These are phyloP conservation scores for Lycorma delicatula DNA, from an alignment of 1,140 invertebrate genomes.

Conservation along the genomic window DNA sequence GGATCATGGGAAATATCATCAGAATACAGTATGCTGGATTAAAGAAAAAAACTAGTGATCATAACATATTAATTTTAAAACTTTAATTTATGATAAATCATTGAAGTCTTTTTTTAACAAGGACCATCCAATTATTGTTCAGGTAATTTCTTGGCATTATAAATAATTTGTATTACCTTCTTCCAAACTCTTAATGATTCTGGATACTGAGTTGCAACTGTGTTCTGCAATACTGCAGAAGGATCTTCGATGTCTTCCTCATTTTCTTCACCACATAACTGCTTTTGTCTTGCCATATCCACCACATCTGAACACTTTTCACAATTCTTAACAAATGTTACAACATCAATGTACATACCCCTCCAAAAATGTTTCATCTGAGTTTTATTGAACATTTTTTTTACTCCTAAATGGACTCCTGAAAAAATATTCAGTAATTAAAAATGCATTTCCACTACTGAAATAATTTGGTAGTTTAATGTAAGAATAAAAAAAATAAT, in stretches of 20 bases:
- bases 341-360: slow-evolving; percentile 33
- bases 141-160: no score
- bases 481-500: no score
- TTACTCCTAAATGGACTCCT: slow-evolving; percentile 36
- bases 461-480: no score
- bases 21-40: no score
- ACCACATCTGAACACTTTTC: slow-evolving; percentile 28
- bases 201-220: not conserved
- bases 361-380: slow-evolving; percentile 33
- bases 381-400: slow-evolving; percentile 33
- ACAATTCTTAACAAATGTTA: slow-evolving; percentile 31
- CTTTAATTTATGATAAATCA: no score
- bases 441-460: no score
- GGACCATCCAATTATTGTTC: no score
- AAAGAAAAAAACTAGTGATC: no score
- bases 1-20: no score
- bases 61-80: no score
- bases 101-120: no score
- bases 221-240: slow-evolving; percentile 28
- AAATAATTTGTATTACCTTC: slow-evolving; percentile 11
- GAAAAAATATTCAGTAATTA: no score
- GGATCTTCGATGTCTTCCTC: slow-evolving; percentile 15
- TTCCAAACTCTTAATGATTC: slow-evolving; percentile 14
- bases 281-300: slow-evolving; percentile 4
- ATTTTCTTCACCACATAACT: slow-evolving; percentile 18